Evolutionary conservation across 2,797 vertebrate species (phyloP).

Genomic region (Aplochiton taeniatus): DNA sequence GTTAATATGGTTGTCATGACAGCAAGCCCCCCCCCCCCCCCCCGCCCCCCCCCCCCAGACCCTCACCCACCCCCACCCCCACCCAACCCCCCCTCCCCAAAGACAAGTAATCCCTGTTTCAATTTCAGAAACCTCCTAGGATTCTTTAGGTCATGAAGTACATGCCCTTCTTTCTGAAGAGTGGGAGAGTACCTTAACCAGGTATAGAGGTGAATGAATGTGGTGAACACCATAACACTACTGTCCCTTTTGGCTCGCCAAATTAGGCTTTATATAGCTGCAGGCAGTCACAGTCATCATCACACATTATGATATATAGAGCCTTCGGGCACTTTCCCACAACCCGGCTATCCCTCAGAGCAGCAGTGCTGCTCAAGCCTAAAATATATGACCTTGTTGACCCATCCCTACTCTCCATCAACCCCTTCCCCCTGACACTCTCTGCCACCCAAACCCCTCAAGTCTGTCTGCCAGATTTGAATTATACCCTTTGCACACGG

Average conservation of each 20-base stretch:
- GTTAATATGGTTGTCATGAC: conserved; percentile 17
- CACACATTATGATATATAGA: conserved; percentile 19
- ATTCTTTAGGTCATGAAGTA: too few species aligned
- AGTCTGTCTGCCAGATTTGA: conserved; percentile 48
- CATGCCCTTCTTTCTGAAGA: not conserved
- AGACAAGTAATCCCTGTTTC: too few species aligned
- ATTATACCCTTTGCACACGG: conserved; percentile 58
- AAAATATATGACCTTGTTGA: conserved; percentile 58
- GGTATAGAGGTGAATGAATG: too few species aligned
- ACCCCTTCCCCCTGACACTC: conserved; percentile 23
- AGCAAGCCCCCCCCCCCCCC: too few species aligned
- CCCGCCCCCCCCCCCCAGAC: too few species aligned
- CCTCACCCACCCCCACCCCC: too few species aligned
- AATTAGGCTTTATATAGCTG: not conserved
- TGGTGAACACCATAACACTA: too few species aligned
- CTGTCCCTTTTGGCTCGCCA: conserved; percentile 3
- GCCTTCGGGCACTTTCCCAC: conserved; percentile 50
- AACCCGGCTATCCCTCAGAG: conserved; percentile 23
- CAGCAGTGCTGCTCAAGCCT: conserved; percentile 26
- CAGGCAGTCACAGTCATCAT: conserved; percentile 20
- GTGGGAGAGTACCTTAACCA: not conserved
- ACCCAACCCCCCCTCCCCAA: too few species aligned
- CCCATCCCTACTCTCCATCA: too few species aligned
- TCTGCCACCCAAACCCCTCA: conserved; percentile 26
- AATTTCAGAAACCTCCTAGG: too few species aligned